Conservation (phyloP, 2,888 invertebrate species). For the Hydropsyche betteni region DNA sequence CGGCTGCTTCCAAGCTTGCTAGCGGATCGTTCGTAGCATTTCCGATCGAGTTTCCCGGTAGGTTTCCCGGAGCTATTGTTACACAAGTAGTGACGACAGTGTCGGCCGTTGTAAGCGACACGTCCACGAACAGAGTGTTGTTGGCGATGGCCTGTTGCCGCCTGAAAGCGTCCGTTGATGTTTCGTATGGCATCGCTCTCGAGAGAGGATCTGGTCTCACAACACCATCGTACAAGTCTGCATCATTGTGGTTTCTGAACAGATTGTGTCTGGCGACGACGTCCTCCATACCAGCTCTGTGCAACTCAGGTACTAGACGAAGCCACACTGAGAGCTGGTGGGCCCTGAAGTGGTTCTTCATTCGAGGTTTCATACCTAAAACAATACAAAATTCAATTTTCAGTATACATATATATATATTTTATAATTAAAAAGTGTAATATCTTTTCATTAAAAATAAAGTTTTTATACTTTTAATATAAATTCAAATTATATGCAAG, state of each 20-base stretch:
- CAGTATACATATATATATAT: not conserved
- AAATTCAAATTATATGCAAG: too few species aligned
- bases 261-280: slow-evolving; percentile 88
- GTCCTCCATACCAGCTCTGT: slow-evolving; percentile 88
- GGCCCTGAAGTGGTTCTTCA: slow-evolving; percentile 93
- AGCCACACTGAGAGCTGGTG: slow-evolving; percentile 96
- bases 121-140: slow-evolving; percentile 65
- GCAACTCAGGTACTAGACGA: slow-evolving; percentile 89
- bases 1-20: slow-evolving; percentile 82
- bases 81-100: slow-evolving; percentile 77
- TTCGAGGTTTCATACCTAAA: slow-evolving; percentile 87
- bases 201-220: slow-evolving; percentile 86
- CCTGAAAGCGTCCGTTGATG: slow-evolving; percentile 68
- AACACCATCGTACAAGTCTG: slow-evolving; percentile 87
- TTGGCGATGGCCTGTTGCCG: slow-evolving; percentile 63
- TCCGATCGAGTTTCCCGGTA: slow-evolving; percentile 61
- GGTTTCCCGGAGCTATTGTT: slow-evolving; percentile 68
- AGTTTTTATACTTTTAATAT: too few species aligned
- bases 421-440: not conserved
- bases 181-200: slow-evolving; percentile 66
- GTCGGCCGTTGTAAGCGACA: slow-evolving; percentile 74
- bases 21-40: slow-evolving; percentile 76
- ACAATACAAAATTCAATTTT: slow-evolving; percentile 52
- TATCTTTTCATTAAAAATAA: too few species aligned
- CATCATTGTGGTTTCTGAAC: slow-evolving; percentile 88